Evolutionary conservation across 2,797 vertebrate species (phyloP), one percentile per base, ranked within the genome.

Genomic region (Manis crassicaudata): DNA sequence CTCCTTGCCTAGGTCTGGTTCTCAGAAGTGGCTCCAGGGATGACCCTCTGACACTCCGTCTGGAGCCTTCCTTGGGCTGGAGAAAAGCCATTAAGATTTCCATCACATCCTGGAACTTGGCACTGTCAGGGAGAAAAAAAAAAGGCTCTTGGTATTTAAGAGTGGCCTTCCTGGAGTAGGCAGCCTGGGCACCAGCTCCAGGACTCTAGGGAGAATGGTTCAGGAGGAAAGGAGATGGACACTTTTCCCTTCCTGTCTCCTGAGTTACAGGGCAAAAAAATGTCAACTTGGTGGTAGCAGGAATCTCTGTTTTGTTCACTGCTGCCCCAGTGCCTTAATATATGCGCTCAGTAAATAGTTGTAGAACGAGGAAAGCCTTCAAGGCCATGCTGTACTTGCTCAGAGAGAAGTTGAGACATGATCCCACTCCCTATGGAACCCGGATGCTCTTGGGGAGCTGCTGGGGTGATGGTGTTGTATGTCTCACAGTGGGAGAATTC

Each of bases 181-280:
- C 35, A 96, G 21, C 35, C 52, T 84, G 52, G 63, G 7, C 37
- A n/a, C n/a, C 27, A 86, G 76, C 52, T 23, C 46, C 90, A 96
- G 93, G 90, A 96, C 70, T 95, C 90, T 12, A 85, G 68, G 58
- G 95, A 92, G 92, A 93, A 94, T 70, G 73, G 72, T 46, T 90
- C 83, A 63, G 80, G 91, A 95, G 83, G 94, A 96, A 35, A 80
- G 95, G 89, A 88, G 84, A 92, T n/a, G 96, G 96, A 70, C 81
- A 56, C 40, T 72, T 95, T 95, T 96, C 94, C 80, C 96, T 85
- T 86, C 63, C n/a, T 92, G 58, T 29, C 40, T 54, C 52, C 37
- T 67, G 73, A 73, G 23, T 92, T 94, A 85, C n/a, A 80, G 76
- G 68, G 70, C 60, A 92, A 79, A 35, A 46, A 93, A 46, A 43